These are phyloP conservation scores for Bufo gargarizans DNA, from an alignment of 2,113 vertebrate species.

Conservation along the genomic window DNA sequence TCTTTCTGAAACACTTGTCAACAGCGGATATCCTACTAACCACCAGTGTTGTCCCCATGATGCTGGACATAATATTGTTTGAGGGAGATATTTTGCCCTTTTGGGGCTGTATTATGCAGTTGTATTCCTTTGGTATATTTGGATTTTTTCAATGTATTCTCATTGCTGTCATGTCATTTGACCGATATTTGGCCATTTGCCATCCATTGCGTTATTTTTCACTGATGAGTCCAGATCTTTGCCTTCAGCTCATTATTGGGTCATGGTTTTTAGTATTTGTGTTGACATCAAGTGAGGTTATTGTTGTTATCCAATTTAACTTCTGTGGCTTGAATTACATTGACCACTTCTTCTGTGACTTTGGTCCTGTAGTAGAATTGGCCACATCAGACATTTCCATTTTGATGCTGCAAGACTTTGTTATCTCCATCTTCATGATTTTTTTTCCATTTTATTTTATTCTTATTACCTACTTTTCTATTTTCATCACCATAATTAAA, in stretches of 20 bases:
- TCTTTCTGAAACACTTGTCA: constrained; percentile 58
- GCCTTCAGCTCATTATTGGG: neutral
- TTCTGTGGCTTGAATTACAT: neutral
- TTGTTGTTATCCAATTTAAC: neutral
- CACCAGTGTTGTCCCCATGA: constrained; percentile 53
- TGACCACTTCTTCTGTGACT: neutral
- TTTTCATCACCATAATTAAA: no score
- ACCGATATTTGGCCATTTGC: neutral
- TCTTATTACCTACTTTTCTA: no score
- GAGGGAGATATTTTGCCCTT: no score
- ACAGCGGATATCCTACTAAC: constrained; percentile 58
- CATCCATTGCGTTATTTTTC: neutral
- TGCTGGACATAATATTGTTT: no score
- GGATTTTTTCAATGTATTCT: neutral
- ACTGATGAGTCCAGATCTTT: neutral
- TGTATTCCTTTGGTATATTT: neutral
- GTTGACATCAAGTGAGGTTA: neutral
- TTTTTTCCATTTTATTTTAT: neutral
- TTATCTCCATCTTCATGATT: neutral
- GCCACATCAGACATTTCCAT: no score
- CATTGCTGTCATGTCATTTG: neutral
- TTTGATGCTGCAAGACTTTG: neutral
- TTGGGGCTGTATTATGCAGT: neutral
- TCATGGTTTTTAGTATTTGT: neutral
- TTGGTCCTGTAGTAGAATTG: no score